A percentile compares a stretch with the other conserved stretches of the same genome.
phyloP scores from a whole-genome alignment of 2,797 vertebrate genomes.

The Peromyscus melanophrys region DNA sequence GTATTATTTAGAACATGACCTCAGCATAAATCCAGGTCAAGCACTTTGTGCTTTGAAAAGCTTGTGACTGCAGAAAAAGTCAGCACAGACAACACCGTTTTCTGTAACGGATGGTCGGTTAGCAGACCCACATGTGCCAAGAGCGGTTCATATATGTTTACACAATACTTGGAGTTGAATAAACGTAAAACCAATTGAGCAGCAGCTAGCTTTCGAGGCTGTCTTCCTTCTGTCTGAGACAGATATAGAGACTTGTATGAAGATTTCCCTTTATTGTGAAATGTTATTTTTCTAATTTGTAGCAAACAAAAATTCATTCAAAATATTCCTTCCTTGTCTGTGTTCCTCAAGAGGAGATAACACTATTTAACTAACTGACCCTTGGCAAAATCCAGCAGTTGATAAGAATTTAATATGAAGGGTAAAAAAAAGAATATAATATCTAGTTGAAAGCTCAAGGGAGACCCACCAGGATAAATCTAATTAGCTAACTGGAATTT shows the following conservation, averaged over 20 bases:
- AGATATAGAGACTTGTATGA: not conserved
- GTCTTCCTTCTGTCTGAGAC: not conserved
- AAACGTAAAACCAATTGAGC: not conserved
- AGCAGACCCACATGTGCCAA: not conserved
- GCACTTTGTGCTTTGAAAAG: constrained; percentile 41
- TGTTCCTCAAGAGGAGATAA: not conserved
- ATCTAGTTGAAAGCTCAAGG: constrained; percentile 59
- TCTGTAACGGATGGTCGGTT: not conserved
- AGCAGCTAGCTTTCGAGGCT: not conserved
- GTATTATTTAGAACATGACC: not conserved
- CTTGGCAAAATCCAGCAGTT: not conserved
- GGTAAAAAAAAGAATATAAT: constrained; percentile 53
- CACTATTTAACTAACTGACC: constrained; percentile 12
- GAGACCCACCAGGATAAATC: constrained; percentile 29
- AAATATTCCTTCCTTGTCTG: not conserved
- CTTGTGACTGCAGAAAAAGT: not conserved
- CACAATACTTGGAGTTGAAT: not conserved
- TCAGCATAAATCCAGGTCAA: constrained; percentile 1
- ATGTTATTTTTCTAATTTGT: not conserved
- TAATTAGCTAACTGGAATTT: constrained; percentile 69
- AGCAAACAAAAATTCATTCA: constrained; percentile 13
- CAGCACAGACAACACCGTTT: not conserved
- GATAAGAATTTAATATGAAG: constrained; percentile 31
- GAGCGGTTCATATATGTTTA: not conserved
- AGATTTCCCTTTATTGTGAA: not conserved